A percentile compares a stretch with the other conserved stretches of the same genome.
Evolutionary conservation across 1,140 invertebrate species (phyloP).

Genomic region (Microplitis mediator): DNA sequence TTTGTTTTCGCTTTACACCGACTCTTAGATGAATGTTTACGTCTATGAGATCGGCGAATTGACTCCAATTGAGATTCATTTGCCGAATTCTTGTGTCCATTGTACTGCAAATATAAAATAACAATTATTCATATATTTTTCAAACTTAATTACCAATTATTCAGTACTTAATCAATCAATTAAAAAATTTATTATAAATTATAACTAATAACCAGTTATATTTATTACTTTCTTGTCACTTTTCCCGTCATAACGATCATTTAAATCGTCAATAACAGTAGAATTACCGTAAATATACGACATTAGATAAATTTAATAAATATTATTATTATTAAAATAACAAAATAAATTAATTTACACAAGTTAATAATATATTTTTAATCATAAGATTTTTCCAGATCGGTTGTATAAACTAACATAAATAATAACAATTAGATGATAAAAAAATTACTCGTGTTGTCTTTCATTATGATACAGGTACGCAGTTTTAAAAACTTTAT

Average conservation of each 20-base stretch:
- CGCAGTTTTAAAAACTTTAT: not conserved
- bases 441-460: not conserved
- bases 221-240: slow-evolving; percentile 12
- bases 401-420: not conserved
- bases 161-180: not conserved
- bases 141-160: not conserved
- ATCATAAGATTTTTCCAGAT: not conserved
- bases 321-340: not conserved
- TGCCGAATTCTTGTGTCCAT: not conserved
- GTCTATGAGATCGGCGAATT: slow-evolving; percentile 4
- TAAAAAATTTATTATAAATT: not conserved
- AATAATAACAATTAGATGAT: not conserved
- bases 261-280: not conserved
- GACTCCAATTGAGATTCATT: not conserved
- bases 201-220: not conserved
- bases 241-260: not conserved
- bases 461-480: not conserved
- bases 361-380: not conserved
- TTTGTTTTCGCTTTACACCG: slow-evolving; percentile 4
- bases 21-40: slow-evolving; percentile 21
- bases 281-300: slow-evolving; percentile 22
- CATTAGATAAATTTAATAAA: not conserved
- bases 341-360: too few species aligned
- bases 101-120: slow-evolving; percentile 12
- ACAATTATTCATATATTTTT: not conserved